Percentiles rank a stretch among this genome's conserved stretches.
phyloP scores from a whole-genome alignment of 2,888 invertebrate genomes.

The Acronicta psi region DNA sequence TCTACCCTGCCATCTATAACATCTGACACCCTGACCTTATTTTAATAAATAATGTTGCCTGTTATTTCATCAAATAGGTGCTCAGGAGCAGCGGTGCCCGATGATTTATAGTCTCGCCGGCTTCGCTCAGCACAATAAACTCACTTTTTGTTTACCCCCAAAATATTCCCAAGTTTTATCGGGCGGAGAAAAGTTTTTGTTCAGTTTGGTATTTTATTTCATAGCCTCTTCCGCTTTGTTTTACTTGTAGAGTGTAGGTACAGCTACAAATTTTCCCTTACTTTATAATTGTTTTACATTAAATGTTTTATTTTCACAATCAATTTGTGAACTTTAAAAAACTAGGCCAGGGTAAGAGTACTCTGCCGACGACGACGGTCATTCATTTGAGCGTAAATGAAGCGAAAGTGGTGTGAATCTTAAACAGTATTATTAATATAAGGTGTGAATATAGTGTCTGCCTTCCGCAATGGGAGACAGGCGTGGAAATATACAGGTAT shows the following conservation, averaged over 20 bases:
- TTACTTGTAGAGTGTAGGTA: conserved; percentile 14
- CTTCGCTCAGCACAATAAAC: conserved; percentile 62
- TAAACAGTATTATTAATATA: no score
- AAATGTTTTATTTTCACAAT: no score
- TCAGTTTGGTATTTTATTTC: conserved; percentile 49
- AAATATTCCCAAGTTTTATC: conserved; percentile 55
- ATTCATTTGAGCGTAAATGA: no score
- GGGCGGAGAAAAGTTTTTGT: conserved; percentile 43
- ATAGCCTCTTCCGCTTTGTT: conserved; percentile 25
- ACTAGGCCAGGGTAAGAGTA: no score
- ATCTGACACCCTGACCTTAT: conserved; percentile 64
- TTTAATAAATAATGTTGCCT: conserved; percentile 74
- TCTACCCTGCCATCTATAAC: conserved; percentile 57
- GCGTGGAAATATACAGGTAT: no score
- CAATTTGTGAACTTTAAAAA: no score
- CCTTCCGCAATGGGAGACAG: no score
- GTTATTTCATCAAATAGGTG: conserved; percentile 79
- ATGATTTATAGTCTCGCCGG: conserved; percentile 69
- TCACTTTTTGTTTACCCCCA: conserved; percentile 63
- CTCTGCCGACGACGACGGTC: no score
- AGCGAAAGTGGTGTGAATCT: no score
- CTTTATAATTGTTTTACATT: not conserved
- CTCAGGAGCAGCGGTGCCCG: conserved; percentile 73
- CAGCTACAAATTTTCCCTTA: conserved; percentile 13
- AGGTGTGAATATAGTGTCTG: no score